Conservation (phyloP, 2,113 vertebrate genomes). For the Octodon degus region DNA sequence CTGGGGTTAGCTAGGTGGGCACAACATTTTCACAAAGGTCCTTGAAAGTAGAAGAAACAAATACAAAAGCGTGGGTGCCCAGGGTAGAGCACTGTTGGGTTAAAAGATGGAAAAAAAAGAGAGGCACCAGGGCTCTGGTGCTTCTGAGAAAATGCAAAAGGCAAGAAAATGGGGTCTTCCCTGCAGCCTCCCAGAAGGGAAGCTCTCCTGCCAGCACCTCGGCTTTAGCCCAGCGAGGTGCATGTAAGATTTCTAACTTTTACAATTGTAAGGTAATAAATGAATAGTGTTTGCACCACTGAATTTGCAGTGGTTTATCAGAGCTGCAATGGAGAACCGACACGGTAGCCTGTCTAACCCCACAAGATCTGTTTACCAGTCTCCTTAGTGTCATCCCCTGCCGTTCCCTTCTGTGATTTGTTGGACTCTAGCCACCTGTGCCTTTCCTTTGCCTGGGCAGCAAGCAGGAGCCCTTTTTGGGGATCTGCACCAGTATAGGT, state of each 20-base stretch:
- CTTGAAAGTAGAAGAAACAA: neutral
- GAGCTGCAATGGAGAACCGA: neutral
- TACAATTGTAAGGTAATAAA: neutral
- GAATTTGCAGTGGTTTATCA: neutral
- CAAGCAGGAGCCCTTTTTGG: neutral
- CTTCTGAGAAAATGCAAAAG: neutral
- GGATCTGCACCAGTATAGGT: neutral
- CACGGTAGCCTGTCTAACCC: neutral
- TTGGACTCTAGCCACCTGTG: too few species aligned
- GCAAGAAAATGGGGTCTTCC: neutral
- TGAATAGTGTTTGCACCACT: neutral
- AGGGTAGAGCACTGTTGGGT: fast-evolving
- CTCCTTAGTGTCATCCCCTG: neutral
- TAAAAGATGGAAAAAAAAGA: neutral
- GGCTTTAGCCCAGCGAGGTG: neutral
- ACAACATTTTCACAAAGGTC: neutral
- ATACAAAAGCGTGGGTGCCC: neutral
- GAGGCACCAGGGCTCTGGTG: too few species aligned
- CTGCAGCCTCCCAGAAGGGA: neutral
- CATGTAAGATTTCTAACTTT: neutral
- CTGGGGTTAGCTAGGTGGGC: neutral
- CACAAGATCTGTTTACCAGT: neutral
- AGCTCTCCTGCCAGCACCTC: neutral
- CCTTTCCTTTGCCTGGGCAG: neutral
- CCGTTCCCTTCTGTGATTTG: neutral